Conservation (phyloP, 2,113 vertebrate species). For the cattle (Bos taurus) region ARS-UCD2.0 NC_037335.1:6192501-6193000, state of each 20-base stretch:
- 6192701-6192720: neutral
- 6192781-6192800: neutral
- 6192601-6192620: too few relatives aligned
- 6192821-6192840: neutral
- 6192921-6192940: neutral
- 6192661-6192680: neutral
- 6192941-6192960: neutral
- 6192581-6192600: too few relatives aligned
- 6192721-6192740: neutral
- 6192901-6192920: neutral
- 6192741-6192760: neutral
- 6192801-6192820: neutral
- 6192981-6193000: neutral
- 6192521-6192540: neutral
- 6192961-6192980: neutral
- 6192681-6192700: neutral
- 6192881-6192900: neutral
- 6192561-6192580: too few relatives aligned
- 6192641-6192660: too few relatives aligned
- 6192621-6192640: too few relatives aligned
- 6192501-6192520: neutral
- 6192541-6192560: neutral
- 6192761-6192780: neutral
- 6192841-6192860: neutral
- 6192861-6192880: neutral